Conservation (phyloP, 2,113 vertebrate species). For the Tetraodon nigroviridis region DNA sequence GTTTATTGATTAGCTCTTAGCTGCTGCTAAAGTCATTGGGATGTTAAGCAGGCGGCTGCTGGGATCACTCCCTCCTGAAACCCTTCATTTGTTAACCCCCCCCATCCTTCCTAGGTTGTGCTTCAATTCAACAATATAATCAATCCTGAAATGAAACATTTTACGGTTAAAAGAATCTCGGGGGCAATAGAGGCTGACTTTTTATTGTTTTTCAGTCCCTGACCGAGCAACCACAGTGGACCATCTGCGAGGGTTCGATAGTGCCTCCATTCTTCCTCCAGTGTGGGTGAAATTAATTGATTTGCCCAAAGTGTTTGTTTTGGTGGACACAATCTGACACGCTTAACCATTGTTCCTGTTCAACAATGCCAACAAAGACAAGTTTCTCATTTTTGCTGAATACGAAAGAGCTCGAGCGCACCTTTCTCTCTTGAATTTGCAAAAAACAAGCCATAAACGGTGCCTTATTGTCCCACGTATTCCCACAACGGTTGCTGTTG, state of each 20-base stretch:
- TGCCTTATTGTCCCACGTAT: neutral
- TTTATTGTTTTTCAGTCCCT: constrained; percentile 4
- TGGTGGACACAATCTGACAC: neutral
- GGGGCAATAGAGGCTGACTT: constrained; percentile 10
- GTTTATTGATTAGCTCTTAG: constrained; percentile 53
- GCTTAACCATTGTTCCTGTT: neutral
- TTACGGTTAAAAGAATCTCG: neutral
- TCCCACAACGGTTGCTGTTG: neutral
- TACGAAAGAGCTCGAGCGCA: neutral
- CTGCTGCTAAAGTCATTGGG: constrained; percentile 37
- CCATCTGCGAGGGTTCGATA: neutral
- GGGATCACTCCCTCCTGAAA: constrained; percentile 24
- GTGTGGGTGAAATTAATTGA: neutral
- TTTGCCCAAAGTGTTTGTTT: neutral
- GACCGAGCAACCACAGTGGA: neutral
- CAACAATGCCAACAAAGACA: neutral
- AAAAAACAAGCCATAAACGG: neutral
- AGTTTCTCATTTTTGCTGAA: neutral
- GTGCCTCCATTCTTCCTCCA: neutral
- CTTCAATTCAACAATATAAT: constrained; percentile 5
- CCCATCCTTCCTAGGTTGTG: neutral
- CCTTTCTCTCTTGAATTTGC: neutral
- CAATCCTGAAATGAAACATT: constrained; percentile 2
- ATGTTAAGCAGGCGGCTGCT: constrained; percentile 41
- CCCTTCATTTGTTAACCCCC: constrained; percentile 20